Conservation (phyloP, 2,797 vertebrate genomes). For the Mormyrus hasselquistii region DNA sequence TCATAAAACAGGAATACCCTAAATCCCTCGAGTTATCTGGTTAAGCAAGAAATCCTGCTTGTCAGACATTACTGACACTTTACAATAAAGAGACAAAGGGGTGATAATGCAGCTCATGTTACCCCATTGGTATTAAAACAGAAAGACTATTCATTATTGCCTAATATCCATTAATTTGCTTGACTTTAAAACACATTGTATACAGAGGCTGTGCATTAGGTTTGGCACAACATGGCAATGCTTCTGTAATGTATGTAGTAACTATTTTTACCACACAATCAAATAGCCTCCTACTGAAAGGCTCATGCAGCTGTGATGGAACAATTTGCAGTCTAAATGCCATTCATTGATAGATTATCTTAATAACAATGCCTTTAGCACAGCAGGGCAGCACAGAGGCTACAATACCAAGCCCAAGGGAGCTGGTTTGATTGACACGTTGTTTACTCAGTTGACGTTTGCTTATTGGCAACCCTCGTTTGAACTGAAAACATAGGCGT, state of each 20-base stretch:
- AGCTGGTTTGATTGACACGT: background rate
- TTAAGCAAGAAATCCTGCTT: background rate
- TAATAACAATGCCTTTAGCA: conserved; percentile 8
- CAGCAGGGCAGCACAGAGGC: background rate
- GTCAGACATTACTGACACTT: background rate
- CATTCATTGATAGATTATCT: conserved; percentile 1
- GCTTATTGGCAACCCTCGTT: background rate
- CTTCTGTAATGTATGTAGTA: background rate
- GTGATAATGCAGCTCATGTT: background rate
- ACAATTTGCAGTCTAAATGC: background rate
- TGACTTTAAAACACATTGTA: background rate
- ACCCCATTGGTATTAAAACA: background rate
- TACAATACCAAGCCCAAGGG: background rate
- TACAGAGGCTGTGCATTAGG: background rate
- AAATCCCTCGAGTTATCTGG: background rate
- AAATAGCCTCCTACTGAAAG: background rate
- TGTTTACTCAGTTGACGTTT: background rate
- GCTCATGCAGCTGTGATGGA: background rate
- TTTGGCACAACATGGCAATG: background rate
- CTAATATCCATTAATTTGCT: background rate
- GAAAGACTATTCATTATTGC: background rate
- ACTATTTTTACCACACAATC: background rate
- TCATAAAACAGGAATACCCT: background rate
- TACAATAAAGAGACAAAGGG: background rate
- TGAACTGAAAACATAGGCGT: background rate